phyloP scores from a whole-genome alignment of 2,888 invertebrate species.

The Julus scanicus region DNA sequence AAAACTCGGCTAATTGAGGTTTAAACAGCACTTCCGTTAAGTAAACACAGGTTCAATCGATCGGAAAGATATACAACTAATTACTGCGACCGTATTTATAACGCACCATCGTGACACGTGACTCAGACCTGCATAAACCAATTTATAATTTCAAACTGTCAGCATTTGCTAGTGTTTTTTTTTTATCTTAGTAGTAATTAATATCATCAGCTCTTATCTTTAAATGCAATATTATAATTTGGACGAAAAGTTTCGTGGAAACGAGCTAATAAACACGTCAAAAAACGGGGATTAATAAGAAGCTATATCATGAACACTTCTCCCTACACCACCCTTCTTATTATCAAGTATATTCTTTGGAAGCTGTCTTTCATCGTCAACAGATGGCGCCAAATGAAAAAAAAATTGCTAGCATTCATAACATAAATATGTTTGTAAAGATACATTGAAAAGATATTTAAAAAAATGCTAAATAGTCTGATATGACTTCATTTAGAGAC shows the following conservation, averaged over 20 bases:
- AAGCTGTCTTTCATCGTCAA: too few species aligned
- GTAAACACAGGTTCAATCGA: neutral
- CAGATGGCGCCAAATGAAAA: too few species aligned
- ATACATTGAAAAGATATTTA: too few species aligned
- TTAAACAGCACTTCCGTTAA: conserved; percentile 1
- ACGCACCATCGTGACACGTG: too few species aligned
- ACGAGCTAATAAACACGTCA: neutral
- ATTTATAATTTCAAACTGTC: neutral
- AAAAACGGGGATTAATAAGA: neutral
- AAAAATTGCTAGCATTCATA: too few species aligned
- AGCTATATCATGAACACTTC: neutral
- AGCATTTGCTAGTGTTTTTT: neutral
- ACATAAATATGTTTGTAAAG: too few species aligned
- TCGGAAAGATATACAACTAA: neutral
- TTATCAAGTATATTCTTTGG: neutral
- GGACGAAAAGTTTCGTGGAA: neutral
- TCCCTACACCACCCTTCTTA: neutral
- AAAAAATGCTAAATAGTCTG: too few species aligned
- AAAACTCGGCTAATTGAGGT: neutral
- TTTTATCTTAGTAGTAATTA: neutral
- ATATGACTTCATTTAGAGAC: too few species aligned
- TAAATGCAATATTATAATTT: neutral
- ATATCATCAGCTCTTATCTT: neutral
- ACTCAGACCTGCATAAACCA: neutral
- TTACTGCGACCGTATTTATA: too few species aligned